These are phyloP conservation scores for Lamprologus lemairii DNA, from an alignment of 2,113 vertebrate species.

Conservation along the genomic window DNA sequence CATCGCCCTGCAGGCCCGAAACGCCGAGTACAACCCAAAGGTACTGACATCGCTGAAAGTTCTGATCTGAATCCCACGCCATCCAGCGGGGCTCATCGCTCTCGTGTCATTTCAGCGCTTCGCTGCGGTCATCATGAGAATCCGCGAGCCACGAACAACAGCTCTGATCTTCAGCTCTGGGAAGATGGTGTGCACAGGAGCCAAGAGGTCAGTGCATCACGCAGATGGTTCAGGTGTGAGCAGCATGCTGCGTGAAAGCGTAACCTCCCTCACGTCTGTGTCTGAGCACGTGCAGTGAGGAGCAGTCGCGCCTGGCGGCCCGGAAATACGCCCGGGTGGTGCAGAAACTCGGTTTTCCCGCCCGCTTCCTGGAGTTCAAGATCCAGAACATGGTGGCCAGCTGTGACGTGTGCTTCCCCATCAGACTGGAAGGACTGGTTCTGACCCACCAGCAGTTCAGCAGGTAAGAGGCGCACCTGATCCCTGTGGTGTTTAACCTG, in stretches of 20 bases:
- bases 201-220: slow-evolving; percentile 79
- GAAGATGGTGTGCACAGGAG: slow-evolving; percentile 97
- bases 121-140: slow-evolving; percentile 96
- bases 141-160: slow-evolving; percentile 90
- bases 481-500: not conserved
- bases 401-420: slow-evolving; percentile 92
- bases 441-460: slow-evolving; percentile 92
- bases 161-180: slow-evolving; percentile 97
- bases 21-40: slow-evolving; percentile 99
- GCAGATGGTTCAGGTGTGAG: not conserved
- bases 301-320: slow-evolving; percentile 89
- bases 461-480: slow-evolving; percentile 60
- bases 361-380: slow-evolving; percentile 94
- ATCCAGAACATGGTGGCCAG: slow-evolving; percentile 98
- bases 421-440: slow-evolving; percentile 87
- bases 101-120: slow-evolving; percentile 75
- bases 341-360: slow-evolving; percentile 94
- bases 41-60: not conserved
- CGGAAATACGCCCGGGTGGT: slow-evolving; percentile 91
- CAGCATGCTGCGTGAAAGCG: not conserved
- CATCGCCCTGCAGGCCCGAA: slow-evolving; percentile 90
- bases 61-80: not conserved
- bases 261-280: not conserved
- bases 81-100: not conserved
- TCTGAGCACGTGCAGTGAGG: slow-evolving; percentile 73